Base-by-base conservation (phyloP, 2,888 invertebrate genomes). In the Sclerodermus sp. region DNA sequence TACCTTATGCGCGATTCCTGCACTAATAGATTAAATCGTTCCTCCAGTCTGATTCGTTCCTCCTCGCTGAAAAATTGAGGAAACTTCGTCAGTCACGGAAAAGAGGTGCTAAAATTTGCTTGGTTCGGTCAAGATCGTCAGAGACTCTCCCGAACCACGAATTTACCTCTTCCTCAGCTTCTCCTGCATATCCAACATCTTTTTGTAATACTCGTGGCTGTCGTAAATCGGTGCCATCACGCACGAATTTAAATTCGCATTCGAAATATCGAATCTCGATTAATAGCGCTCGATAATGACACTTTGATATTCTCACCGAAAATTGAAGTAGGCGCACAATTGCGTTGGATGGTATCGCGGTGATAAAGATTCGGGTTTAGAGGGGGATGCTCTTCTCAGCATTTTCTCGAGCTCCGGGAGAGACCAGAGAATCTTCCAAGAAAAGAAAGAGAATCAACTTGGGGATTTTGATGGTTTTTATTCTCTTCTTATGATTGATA, bases 41-140 rank as follows among this genome's bases (percentile, higher is more conserved):
- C 71, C 44, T 75, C 77, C 53, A 77, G 53, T 45, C 67, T 67
- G 54, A 74, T 71, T 45, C 74, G 71, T 31, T 76, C 74, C 41
- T 74, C 74, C 47, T 77, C 77, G 45, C 77, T 77, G 50, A 34
- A 52, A n/a, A n/a, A n/a, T n/a, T n/a, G n/a, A n/a, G n/a, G n/a
- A n/a, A n/a, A n/a, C n/a, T n/a, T n/a, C n/a, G n/a, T n/a, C n/a
- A n/a, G n/a, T n/a, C n/a, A n/a, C n/a, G n/a, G n/a, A n/a, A n/a
- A n/a, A n/a, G n/a, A n/a, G n/a, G n/a, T n/a, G n/a, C n/a, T n/a
- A n/a, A n/a, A n/a, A n/a, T n/a, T n/a, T n/a, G n/a, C n/a, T n/a
- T n/a, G n/a, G n/a, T n/a, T n/a, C n/a, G n/a, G n/a, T n/a, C n/a
- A n/a, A n/a, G n/a, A n/a, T n/a, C n/a, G n/a, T 34, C 10, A 34